Conservation (phyloP, 2,888 invertebrate genomes). For the Cataglyphis livida region DNA sequence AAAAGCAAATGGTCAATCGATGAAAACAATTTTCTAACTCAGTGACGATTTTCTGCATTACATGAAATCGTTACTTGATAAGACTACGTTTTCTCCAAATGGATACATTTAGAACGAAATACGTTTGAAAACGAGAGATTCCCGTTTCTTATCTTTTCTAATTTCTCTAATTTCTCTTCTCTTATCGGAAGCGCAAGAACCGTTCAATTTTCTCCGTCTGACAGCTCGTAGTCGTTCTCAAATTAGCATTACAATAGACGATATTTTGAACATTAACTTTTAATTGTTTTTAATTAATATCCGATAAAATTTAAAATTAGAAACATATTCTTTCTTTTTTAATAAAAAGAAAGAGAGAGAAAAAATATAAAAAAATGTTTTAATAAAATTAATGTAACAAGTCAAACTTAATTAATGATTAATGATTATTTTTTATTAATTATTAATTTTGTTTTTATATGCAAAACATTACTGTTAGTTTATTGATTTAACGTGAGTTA, state of each 20-base stretch:
- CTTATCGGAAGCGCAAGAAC: conserved; percentile 10
- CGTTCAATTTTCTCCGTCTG: conserved; percentile 34
- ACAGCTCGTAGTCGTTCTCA: not conserved
- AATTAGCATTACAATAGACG: not conserved
- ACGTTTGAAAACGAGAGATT: not conserved
- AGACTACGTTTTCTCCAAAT: conserved; percentile 49
- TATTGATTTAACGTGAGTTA: not conserved
- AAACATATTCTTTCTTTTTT: not conserved
- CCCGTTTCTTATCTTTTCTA: conserved; percentile 22
- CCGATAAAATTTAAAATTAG: not conserved
- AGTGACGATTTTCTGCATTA: conserved; percentile 64
- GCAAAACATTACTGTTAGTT: not conserved
- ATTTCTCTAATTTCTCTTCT: conserved; percentile 31
- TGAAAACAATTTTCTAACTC: conserved; percentile 78
- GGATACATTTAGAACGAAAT: conserved; percentile 30
- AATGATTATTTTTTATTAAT: not conserved
- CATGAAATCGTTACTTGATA: conserved; percentile 62
- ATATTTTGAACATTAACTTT: not conserved
- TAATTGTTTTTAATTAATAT: conserved; percentile 7
- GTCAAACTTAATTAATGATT: not conserved
- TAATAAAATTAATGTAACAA: not conserved
- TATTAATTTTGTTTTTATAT: not conserved
- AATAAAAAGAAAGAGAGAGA: too few species aligned
- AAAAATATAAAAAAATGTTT: not conserved
- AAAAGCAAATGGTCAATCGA: conserved; percentile 69